Evolutionary conservation across 2,113 vertebrate genomes (phyloP).

Genomic region (Suricata suricatta): DNA sequence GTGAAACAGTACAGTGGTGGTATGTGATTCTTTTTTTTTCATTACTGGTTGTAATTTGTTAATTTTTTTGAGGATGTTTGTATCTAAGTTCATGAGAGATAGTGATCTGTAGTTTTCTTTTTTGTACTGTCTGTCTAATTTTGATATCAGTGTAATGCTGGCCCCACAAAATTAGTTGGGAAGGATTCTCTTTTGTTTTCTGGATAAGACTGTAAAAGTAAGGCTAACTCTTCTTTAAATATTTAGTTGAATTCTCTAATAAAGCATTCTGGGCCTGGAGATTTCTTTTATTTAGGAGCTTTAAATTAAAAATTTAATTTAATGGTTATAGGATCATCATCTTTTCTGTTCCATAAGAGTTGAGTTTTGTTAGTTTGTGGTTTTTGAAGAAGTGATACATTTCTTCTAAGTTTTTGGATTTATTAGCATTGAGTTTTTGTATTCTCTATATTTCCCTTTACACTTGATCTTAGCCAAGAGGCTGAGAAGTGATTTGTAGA

Average conservation of each 20-base stretch:
- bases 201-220: not conserved
- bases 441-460: not conserved
- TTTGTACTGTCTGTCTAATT: not conserved
- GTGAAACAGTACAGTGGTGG: not conserved
- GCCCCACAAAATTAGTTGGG: not conserved
- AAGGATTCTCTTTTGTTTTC: not conserved
- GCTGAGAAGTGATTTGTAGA: not conserved
- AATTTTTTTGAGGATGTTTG: not conserved
- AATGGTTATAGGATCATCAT: not conserved
- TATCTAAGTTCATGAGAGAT: not conserved
- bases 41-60: not conserved
- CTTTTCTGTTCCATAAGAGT: not conserved
- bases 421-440: not conserved
- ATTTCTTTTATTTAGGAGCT: not conserved
- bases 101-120: not conserved
- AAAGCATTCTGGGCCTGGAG: not conserved
- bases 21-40: not conserved
- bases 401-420: not conserved
- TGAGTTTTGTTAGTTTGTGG: not conserved
- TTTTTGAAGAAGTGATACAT: not conserved
- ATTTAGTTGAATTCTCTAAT: not conserved
- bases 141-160: not conserved
- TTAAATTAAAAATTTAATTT: conserved; percentile 3
- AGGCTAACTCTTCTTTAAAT: not conserved
- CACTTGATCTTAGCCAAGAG: no score